Conservation (phyloP, 2,113 vertebrate species). For the Platichthys flesus region DNA sequence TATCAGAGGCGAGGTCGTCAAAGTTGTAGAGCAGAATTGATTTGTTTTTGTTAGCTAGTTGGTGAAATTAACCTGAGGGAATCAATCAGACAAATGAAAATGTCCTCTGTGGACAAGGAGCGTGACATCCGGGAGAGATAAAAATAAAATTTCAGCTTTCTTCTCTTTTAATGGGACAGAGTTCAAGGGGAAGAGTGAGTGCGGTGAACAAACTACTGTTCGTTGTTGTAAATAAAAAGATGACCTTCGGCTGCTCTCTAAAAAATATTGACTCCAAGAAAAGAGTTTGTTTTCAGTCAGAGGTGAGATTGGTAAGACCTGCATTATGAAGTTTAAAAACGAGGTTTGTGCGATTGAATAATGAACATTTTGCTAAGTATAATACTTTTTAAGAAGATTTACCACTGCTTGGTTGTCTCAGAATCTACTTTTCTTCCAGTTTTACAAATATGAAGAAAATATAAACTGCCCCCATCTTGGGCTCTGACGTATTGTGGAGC, state of each 20-base stretch:
- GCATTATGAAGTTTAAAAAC: too few species aligned
- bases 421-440: neutral
- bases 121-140: neutral
- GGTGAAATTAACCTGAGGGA: slow-evolving; percentile 17
- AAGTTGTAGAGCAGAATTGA: slow-evolving; percentile 4
- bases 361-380: neutral
- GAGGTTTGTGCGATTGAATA: neutral
- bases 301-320: too few species aligned
- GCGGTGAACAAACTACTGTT: neutral
- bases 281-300: too few species aligned
- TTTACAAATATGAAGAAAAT: neutral
- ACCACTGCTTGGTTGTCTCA: neutral
- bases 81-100: slow-evolving; percentile 24
- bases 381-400: neutral
- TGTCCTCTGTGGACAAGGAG: neutral
- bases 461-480: too few species aligned
- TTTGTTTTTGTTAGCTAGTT: slow-evolving; percentile 28
- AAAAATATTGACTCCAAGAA: slow-evolving; percentile 2
- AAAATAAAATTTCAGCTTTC: neutral
- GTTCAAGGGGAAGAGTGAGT: slow-evolving; percentile 15
- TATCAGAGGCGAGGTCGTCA: too few species aligned
- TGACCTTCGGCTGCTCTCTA: neutral
- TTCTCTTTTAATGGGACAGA: neutral
- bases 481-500: too few species aligned
- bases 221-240: slow-evolving; percentile 3